Evolutionary conservation across 2,797 vertebrate species (phyloP).

Genomic region (Schizopygopsis pylzovi): DNA sequence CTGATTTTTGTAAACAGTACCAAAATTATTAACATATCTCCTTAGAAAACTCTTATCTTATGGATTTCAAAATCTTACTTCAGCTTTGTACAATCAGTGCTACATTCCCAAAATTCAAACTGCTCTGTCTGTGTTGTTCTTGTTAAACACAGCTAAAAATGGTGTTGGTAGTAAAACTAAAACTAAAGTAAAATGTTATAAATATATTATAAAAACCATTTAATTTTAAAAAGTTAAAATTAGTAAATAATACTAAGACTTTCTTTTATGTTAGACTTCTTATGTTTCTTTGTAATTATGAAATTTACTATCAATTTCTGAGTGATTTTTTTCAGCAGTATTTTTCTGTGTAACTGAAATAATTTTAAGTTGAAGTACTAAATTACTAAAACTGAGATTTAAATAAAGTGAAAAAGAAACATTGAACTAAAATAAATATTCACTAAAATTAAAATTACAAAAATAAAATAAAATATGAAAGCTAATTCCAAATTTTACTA

Average conservation of each 20-base stretch:
- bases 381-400: neutral
- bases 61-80: neutral
- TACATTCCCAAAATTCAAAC: constrained; percentile 7
- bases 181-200: neutral
- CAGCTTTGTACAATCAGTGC: neutral
- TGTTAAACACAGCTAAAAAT: neutral
- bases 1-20: neutral
- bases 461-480: neutral
- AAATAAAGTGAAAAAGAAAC: neutral
- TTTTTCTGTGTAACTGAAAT: neutral
- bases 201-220: neutral
- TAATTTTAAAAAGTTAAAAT: no score
- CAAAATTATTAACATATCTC: neutral
- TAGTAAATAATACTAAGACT: no score
- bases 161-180: neutral
- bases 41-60: neutral
- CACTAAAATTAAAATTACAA: neutral
- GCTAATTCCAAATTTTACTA: neutral
- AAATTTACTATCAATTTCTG: neutral
- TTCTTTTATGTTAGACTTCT: no score
- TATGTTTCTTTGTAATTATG: no score
- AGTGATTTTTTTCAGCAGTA: neutral
- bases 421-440: neutral
- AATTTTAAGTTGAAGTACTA: neutral
- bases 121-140: neutral